Base-by-base conservation (phyloP, 2,797 vertebrate species). In the Micrastur ruficollis region DNA sequence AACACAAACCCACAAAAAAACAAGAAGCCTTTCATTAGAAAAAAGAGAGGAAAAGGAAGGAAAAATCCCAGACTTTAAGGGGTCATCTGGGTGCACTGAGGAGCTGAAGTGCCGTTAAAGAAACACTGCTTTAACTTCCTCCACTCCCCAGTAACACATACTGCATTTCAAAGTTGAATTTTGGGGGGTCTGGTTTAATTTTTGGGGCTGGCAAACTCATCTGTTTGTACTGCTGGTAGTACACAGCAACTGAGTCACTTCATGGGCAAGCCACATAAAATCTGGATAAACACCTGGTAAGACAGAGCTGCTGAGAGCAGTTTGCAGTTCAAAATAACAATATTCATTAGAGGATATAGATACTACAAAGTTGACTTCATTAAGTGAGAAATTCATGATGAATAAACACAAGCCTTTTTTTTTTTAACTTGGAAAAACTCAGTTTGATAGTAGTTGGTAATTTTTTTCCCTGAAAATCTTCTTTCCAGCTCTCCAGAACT, bases 21-120 rank as follows among this genome's bases (percentile, higher is more conserved):
- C 73, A 96, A 94, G 61, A 67, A 82, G 56, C 14, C 56, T 95
- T 96, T 94, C 79, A 71, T 78, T 55, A 40, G 49, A 63, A 75
- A 80, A 78, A 63, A 58, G 52, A 74, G 42, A 12, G 32, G 27
- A 55, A 86, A 89, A 96, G 27, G 73, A 95, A 91, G 27, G 68
- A 71, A 91, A 95, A 90, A 58, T 52, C 40, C 26, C 20, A 83
- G 56, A 46, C 62, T 93, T 74, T 49, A 55, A 86, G 40, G 13
- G 80, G 26, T 95, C 73, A 86, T 52, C 47, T 89, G 87, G 55
- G 55, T 88, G 61, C 76, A 88, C 53, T 38, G 86, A 73, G 50
- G 73, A 90, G 27, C 50, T 90, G 46, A 91, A 81, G 26, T 81
- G 15, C n/a, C 4, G 1, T 81, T 90, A 82, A 81, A 86, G 50